Evolutionary conservation across 1,140 invertebrate species (phyloP).

Genomic region (Scaptomyza pallida): DNA sequence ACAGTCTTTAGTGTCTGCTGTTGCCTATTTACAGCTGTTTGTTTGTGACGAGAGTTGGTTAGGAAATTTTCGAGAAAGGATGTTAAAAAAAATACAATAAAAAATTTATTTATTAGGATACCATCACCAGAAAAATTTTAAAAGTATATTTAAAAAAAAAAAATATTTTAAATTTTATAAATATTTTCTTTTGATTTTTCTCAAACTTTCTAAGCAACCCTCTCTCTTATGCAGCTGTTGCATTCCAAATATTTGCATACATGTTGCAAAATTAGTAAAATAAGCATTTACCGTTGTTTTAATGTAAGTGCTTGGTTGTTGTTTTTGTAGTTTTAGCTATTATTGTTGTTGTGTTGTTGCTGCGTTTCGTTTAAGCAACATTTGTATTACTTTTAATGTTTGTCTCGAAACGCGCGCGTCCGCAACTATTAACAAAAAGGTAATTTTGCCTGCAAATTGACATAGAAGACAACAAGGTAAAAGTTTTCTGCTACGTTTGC

Average conservation of each 20-base stretch:
- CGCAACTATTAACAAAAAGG: constrained; percentile 76
- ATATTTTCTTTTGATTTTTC: too few relatives aligned
- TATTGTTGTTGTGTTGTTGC: constrained; percentile 23
- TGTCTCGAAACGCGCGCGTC: constrained; percentile 31
- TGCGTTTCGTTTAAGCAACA: constrained; percentile 24
- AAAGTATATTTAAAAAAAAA: too few relatives aligned
- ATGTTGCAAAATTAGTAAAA: constrained; percentile 78
- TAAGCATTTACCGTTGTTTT: constrained; percentile 78
- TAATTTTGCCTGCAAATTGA: constrained; percentile 76
- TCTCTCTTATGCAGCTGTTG: constrained; percentile 72
- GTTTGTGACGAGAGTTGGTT: constrained; percentile 1
- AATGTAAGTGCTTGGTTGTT: constrained; percentile 52
- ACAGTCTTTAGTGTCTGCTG: constrained; percentile 19
- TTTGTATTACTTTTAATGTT: constrained; percentile 79
- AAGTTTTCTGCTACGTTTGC: constrained; percentile 55
- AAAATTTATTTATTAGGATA: neutral
- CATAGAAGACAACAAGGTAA: constrained; percentile 71
- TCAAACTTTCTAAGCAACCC: neutral
- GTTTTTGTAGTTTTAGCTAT: constrained; percentile 19
- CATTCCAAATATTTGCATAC: constrained; percentile 77
- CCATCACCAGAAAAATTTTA: too few relatives aligned
- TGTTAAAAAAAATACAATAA: too few relatives aligned
- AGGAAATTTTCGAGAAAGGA: neutral
- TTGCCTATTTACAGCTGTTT: constrained; percentile 13
- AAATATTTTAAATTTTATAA: too few relatives aligned